Evolutionary conservation across 1,140 invertebrate genomes (phyloP), one percentile per base, ranked within the genome.

Genomic region (Lepidotrigona ventralis): DNA sequence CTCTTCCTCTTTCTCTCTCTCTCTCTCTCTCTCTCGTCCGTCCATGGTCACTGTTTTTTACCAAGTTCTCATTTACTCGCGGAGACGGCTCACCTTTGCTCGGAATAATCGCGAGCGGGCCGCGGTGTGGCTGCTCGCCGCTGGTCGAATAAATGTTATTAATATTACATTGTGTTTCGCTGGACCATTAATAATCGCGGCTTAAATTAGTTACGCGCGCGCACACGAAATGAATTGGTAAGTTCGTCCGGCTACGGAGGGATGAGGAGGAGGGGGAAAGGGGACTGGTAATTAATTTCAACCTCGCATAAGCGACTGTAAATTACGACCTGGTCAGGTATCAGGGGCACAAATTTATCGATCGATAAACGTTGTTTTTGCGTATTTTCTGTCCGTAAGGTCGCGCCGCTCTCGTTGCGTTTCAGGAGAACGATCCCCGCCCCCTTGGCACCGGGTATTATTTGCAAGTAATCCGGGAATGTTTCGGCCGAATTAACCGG

Each of bases 141-240:
- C 23, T 51, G 58, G 11, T 76, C 53, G 66, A 71, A 76, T 85
- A 75, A 85, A 85, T 70, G 74, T 76, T 83, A 82, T 77, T 85
- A 85, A 81, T 83, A 82, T 82, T 85, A 85, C 84, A 85, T 82
- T 85, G 84, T 75, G 73, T 72, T 83, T 29, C 84, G 68, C 1
- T 63, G 73, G 39, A 71, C 80, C 80, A 81, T 85, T 85, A 85
- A 85, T 85, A 85, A 85, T 85, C 68, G 46, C 58, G 33, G 80
- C 46, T 77, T 81, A 82, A 82, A 85, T 85, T 85, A 85, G 73
- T 85, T 85, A 85, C 79, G 73, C 80, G 83, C 83, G 73, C 73
- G 72, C 79, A 70, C 79, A 64, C 56, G 80, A 83, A 85, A 85
- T 78, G 80, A 85, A 82, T 85, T 75, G 84, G 73, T 85, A 85